phyloP scores from a whole-genome alignment of 2,888 invertebrate genomes.

The Prostheceraeus crozeri region DNA sequence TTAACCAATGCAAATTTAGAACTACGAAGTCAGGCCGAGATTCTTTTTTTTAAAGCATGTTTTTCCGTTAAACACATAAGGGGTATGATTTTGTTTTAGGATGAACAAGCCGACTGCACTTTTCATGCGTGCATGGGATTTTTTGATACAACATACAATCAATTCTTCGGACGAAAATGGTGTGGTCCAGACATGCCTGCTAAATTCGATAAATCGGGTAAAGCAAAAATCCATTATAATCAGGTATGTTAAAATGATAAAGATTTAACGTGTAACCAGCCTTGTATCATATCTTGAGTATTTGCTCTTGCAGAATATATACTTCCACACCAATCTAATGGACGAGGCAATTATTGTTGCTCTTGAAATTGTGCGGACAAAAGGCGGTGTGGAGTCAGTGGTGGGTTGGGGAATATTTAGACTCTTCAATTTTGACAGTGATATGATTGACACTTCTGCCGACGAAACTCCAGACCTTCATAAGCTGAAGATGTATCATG shows the following conservation, averaged over 20 bases:
- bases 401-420: neutral
- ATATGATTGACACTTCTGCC: neutral
- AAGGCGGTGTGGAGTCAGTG: neutral
- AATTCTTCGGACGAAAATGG: conserved; percentile 2
- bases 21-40: too few species aligned
- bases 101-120: conserved; percentile 1
- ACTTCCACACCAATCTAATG: conserved; percentile 9
- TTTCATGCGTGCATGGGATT: neutral
- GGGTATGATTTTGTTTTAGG: neutral
- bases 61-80: neutral
- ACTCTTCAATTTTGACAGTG: neutral
- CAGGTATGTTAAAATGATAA: neutral
- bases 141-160: conserved; percentile 11
- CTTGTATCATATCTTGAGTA: too few species aligned
- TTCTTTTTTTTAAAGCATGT: conserved; percentile 4
- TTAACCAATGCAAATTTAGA: too few species aligned
- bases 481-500: neutral
- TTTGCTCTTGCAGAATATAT: neutral
- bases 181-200: neutral
- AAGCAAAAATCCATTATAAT: neutral
- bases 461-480: neutral
- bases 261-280: too few species aligned
- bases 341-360: neutral
- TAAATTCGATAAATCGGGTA: neutral
- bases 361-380: neutral